phyloP scores from a whole-genome alignment of 2,797 vertebrate genomes.

The Rhabdomys pumilio region DNA sequence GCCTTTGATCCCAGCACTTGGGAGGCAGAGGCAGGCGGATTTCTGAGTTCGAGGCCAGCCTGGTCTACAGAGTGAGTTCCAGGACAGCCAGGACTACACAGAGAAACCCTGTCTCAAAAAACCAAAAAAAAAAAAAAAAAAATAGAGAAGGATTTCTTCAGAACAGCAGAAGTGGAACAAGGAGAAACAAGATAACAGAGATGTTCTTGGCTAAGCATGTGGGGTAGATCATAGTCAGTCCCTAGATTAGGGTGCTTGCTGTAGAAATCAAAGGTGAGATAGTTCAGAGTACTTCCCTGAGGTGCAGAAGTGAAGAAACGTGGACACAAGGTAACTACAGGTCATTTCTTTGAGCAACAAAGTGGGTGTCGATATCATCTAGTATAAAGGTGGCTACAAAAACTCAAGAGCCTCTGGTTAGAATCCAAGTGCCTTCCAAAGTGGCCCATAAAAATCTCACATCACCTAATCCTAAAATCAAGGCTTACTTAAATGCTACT shows the following conservation, averaged over 20 bases:
- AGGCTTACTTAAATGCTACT: conserved; percentile 3
- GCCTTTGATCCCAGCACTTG: too few relatives aligned
- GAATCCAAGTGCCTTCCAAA: background rate
- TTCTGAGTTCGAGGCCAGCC: too few relatives aligned
- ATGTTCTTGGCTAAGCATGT: background rate
- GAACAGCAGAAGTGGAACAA: background rate
- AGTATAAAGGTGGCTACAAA: background rate
- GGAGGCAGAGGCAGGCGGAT: too few relatives aligned
- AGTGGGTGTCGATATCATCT: background rate
- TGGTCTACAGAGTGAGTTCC: too few relatives aligned
- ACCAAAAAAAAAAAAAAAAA: too few relatives aligned
- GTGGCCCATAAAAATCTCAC: background rate
- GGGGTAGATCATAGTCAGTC: background rate
- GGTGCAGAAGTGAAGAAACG: conserved; percentile 54
- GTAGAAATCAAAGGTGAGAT: conserved; percentile 31
- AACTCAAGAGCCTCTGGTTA: background rate
- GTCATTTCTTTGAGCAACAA: conserved; percentile 50
- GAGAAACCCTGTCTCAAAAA: too few relatives aligned
- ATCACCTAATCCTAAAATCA: background rate
- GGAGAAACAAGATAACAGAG: background rate
- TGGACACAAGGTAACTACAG: conserved; percentile 20
- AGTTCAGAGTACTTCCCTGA: conserved; percentile 44
- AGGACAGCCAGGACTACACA: too few relatives aligned
- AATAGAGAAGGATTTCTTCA: background rate
- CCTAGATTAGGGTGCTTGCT: background rate